Evolutionary conservation across 1,140 invertebrate genomes (phyloP).

Genomic region (Solen grandis): DNA sequence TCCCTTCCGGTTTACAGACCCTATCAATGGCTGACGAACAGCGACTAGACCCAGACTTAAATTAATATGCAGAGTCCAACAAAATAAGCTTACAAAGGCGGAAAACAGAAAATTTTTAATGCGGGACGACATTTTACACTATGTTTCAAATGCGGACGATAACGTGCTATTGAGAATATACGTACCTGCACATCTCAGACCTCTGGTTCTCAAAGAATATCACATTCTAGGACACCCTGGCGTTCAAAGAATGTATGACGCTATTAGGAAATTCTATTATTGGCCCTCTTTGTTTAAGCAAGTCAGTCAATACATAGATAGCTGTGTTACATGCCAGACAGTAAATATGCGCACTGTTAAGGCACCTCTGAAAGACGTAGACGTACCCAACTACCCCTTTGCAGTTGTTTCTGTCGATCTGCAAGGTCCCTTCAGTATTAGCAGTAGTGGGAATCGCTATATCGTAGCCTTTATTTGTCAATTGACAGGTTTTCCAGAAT

Average conservation of each 20-base stretch:
- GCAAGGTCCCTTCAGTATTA: conserved; percentile 45
- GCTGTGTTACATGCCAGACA: conserved; percentile 53
- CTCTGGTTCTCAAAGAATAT: conserved; percentile 34
- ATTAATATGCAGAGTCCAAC: neutral
- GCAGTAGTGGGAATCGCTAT: conserved; percentile 9
- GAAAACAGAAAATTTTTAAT: conserved; percentile 20
- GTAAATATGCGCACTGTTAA: conserved; percentile 22
- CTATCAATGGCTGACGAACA: conserved; percentile 38
- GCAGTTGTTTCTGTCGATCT: conserved; percentile 56
- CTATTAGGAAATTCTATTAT: conserved; percentile 44
- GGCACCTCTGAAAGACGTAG: conserved; percentile 48
- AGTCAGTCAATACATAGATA: conserved; percentile 1
- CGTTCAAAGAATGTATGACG: conserved; percentile 36
- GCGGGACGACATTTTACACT: conserved; percentile 45
- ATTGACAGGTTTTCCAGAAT: conserved; percentile 22
- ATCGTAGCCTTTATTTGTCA: conserved; percentile 18
- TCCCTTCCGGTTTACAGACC: neutral
- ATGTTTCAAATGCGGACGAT: conserved; percentile 33
- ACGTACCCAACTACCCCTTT: conserved; percentile 45
- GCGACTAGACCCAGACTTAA: neutral
- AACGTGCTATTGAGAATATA: conserved; percentile 33
- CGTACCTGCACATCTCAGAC: neutral
- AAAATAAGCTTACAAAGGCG: neutral
- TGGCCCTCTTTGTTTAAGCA: conserved; percentile 56
- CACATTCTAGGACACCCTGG: conserved; percentile 57